phyloP scores from a whole-genome alignment of 2,113 vertebrate genomes.

The Sardina pilchardus region DNA sequence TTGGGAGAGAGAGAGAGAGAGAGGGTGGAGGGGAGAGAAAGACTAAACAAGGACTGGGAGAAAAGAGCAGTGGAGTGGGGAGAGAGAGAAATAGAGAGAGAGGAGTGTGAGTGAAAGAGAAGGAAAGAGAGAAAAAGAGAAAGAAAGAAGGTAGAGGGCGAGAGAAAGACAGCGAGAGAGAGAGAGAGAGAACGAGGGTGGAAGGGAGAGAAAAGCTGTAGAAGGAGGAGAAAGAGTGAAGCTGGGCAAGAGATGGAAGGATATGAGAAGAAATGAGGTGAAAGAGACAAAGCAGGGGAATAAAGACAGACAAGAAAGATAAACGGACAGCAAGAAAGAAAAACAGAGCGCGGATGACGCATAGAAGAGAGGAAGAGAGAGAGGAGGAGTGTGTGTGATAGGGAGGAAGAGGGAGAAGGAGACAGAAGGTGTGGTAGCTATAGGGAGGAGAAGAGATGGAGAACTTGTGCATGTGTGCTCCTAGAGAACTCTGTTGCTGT shows the following conservation, averaged over 20 bases:
- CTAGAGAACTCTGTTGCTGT: background rate
- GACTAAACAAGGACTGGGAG: constrained; percentile 4
- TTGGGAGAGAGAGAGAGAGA: constrained; percentile 31
- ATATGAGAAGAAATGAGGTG: background rate
- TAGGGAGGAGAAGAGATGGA: background rate
- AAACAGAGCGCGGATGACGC: no score
- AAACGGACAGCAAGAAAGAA: no score
- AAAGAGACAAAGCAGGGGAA: no score
- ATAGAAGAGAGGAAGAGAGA: background rate
- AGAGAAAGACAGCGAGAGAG: constrained; percentile 22
- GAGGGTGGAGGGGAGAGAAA: constrained; percentile 10
- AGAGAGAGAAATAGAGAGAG: constrained; percentile 31
- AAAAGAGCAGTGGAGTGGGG: background rate
- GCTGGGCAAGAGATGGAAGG: constrained; percentile 7
- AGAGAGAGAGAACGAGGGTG: constrained; percentile 34
- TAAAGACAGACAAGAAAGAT: no score
- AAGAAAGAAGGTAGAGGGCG: no score
- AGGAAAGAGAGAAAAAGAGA: background rate
- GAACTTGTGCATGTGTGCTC: background rate
- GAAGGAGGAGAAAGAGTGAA: constrained; percentile 7
- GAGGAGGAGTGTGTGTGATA: background rate
- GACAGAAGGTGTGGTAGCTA: no score
- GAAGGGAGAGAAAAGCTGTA: constrained; percentile 27
- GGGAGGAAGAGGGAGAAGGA: constrained; percentile 8
- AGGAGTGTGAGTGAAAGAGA: background rate